Evolutionary conservation across 1,140 invertebrate genomes (phyloP).

Genomic region (Akabosia matsudoensis): DNA sequence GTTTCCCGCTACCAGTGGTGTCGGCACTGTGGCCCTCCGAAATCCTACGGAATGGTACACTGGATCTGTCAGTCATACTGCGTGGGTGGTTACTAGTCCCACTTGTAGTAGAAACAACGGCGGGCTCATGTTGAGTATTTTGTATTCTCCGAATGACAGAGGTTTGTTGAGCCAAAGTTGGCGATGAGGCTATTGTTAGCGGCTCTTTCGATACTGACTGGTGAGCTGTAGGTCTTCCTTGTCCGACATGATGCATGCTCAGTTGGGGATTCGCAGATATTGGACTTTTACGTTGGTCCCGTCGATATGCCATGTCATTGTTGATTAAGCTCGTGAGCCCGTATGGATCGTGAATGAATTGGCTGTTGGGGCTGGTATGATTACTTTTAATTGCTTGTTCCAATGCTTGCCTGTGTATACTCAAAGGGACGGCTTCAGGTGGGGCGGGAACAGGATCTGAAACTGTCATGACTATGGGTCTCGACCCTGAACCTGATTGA

Average conservation of each 20-base stretch:
- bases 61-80: neutral
- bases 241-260: neutral
- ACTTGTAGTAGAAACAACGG: too few species aligned
- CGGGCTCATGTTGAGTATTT: neutral
- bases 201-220: neutral
- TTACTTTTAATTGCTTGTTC: constrained; percentile 8
- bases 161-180: neutral
- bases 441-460: neutral
- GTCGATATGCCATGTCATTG: too few species aligned
- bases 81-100: neutral
- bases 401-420: neutral
- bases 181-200: neutral
- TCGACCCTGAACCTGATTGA: neutral
- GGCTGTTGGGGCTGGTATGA: neutral
- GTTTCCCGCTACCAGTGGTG: too few species aligned
- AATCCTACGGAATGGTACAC: too few species aligned
- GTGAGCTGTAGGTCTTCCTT: too few species aligned
- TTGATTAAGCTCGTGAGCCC: too few species aligned
- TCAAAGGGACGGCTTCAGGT: neutral
- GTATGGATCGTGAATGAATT: too few species aligned
- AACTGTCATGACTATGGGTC: neutral
- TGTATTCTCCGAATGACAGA: constrained; percentile 7
- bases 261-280: neutral
- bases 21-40: too few species aligned
- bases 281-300: neutral